A percentile compares a stretch with the other conserved stretches of the same genome.
Conservation (phyloP, 2,888 invertebrate genomes). For the Ophraella communa region DNA sequence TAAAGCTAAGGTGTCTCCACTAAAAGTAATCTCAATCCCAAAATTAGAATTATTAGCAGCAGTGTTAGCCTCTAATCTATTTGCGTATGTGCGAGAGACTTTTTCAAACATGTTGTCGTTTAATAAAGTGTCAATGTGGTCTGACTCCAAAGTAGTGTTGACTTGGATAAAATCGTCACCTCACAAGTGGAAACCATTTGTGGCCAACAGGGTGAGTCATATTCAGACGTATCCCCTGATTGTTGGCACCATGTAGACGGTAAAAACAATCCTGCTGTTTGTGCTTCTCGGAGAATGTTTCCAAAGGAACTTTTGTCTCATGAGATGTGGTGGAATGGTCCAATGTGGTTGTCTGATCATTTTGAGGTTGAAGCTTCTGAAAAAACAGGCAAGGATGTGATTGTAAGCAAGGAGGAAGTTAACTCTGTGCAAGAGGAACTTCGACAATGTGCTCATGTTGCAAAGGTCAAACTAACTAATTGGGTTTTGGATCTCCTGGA, state of each 20-base stretch:
- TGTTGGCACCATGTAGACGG: conserved; percentile 19
- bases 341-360: not conserved
- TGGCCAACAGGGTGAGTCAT: conserved; percentile 8
- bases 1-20: conserved; percentile 10
- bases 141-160: conserved; percentile 13
- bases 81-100: not conserved
- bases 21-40: conserved; percentile 7
- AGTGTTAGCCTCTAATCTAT: not conserved
- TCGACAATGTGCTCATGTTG: no score
- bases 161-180: conserved; percentile 14
- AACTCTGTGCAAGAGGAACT: no score
- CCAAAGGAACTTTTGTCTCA: not conserved
- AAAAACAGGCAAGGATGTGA: no score
- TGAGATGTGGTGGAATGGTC: not conserved
- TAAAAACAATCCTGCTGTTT: conserved; percentile 19
- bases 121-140: not conserved
- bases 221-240: conserved; percentile 15
- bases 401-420: no score
- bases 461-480: no score
- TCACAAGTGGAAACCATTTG: conserved; percentile 22
- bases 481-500: no score
- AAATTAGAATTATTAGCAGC: conserved; percentile 17
- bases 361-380: no score
- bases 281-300: conserved; percentile 1
- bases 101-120: not conserved